Evolutionary conservation across 2,888 invertebrate genomes (phyloP).

Genomic region (Pseudococcus longispinus): DNA sequence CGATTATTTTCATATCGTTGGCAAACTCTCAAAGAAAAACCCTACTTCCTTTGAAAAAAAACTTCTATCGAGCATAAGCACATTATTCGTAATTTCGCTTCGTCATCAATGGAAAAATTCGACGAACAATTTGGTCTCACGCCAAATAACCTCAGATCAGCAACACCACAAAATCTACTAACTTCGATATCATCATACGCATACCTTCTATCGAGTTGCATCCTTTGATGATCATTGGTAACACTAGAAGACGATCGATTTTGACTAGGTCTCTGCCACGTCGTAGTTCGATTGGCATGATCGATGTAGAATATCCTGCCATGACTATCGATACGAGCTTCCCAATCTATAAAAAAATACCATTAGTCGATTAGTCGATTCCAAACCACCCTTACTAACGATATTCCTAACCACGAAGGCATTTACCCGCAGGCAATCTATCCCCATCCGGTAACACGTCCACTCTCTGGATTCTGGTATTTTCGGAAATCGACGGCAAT

Average conservation of each 20-base stretch:
- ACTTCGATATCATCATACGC: background rate
- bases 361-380: background rate
- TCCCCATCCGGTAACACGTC: conserved; percentile 71
- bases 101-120: background rate
- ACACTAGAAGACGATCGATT: conserved; percentile 64
- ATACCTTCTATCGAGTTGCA: conserved; percentile 72
- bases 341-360: conserved; percentile 76
- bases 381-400: background rate
- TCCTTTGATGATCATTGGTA: conserved; percentile 72
- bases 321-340: conserved; percentile 95
- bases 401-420: background rate
- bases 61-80: no score
- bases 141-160: background rate
- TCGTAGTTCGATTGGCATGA: conserved; percentile 93
- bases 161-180: background rate
- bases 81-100: background rate
- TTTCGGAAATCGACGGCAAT: conserved; percentile 82
- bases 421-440: conserved; percentile 83
- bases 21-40: no score
- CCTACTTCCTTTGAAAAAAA: no score
- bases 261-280: conserved; percentile 86
- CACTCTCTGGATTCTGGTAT: conserved; percentile 69
- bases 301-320: conserved; percentile 97
- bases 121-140: background rate
- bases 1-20: no score